Evolutionary conservation across 2,113 vertebrate genomes (phyloP).

Genomic region (Copsychus sechellarum): DNA sequence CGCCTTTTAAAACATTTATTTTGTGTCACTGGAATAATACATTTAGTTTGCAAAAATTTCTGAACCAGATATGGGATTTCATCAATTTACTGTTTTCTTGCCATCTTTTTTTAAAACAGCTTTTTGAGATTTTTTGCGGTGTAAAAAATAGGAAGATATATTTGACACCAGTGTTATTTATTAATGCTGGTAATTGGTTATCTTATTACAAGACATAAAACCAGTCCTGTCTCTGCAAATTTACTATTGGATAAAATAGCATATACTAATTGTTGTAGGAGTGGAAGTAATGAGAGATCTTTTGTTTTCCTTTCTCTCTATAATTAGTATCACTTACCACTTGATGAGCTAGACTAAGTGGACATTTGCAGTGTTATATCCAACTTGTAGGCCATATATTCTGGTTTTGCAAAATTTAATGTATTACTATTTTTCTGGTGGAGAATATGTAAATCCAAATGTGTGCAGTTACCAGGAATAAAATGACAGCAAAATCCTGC

Average conservation of each 20-base stretch:
- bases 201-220: neutral
- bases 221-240: neutral
- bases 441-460: neutral
- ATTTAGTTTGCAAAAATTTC: neutral
- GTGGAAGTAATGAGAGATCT: neutral
- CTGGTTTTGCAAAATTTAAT: neutral
- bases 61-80: neutral
- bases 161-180: neutral
- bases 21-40: neutral
- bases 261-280: neutral
- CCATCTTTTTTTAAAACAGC: neutral
- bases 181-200: neutral
- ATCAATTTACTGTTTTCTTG: neutral
- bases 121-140: neutral
- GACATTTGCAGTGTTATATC: neutral
- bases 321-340: neutral
- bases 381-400: neutral
- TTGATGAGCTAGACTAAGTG: neutral
- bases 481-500: neutral
- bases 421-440: neutral
- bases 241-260: neutral
- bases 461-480: neutral
- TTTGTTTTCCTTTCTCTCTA: neutral
- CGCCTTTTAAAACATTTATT: neutral
- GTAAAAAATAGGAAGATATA: neutral